Percentiles rank a stretch among this genome's conserved stretches.
Conservation (phyloP, 2,797 vertebrate species). For the Loriculus beryllinus region DNA sequence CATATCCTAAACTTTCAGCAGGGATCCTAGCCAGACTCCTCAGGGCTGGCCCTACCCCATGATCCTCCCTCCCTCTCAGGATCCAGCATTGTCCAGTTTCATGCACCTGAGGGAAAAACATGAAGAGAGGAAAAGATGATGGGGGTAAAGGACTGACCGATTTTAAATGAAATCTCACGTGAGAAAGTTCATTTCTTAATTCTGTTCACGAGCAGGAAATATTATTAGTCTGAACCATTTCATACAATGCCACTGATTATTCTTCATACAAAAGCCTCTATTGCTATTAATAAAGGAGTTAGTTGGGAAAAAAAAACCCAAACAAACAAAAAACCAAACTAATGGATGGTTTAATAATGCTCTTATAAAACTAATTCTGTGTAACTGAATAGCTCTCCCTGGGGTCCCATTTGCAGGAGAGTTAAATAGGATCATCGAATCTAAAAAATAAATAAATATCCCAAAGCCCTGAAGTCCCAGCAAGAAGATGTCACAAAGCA, state of each 20-base stretch:
- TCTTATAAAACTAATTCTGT: constrained; percentile 43
- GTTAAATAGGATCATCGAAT: constrained; percentile 43
- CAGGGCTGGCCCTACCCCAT: background rate
- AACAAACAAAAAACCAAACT: background rate
- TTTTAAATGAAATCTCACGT: background rate
- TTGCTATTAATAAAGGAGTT: constrained; percentile 19
- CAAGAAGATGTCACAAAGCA: background rate
- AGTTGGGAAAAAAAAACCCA: background rate
- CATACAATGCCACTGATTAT: background rate
- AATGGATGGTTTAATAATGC: constrained; percentile 49
- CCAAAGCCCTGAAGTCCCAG: background rate
- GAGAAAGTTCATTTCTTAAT: background rate
- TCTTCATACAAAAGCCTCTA: background rate
- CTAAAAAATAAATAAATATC: background rate
- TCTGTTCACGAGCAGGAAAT: background rate
- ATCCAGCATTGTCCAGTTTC: background rate
- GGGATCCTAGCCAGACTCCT: background rate
- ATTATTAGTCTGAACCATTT: constrained; percentile 21
- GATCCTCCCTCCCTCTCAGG: background rate
- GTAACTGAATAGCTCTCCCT: constrained; percentile 30
- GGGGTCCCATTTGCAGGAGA: constrained; percentile 1
- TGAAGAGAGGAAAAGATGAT: rapidly evolving
- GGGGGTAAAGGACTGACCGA: background rate
- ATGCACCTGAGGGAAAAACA: background rate
- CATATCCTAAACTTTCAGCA: background rate